Base-by-base conservation (phyloP, 2,888 invertebrate species). In the Orchesellides sinensis region DNA sequence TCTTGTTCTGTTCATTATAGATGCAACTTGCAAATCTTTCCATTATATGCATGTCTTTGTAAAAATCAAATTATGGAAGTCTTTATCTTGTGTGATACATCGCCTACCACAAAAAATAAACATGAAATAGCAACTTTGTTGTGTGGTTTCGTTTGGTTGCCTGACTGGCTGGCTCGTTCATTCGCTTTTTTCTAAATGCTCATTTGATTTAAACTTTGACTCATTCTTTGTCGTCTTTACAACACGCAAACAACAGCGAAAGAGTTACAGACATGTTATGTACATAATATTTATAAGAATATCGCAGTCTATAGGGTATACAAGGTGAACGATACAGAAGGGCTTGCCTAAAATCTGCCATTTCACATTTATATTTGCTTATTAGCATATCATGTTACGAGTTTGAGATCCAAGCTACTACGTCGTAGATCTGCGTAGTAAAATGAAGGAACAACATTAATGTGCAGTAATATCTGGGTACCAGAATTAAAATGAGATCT, bases 81-180 rank as follows among this genome's bases (percentile, higher is more conserved):
- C 45, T 23, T 52, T 21, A 12, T 35, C 19, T 52, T 8, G 52
- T 52, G 17, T 52, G 21, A 52, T 52, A 52, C 52, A 52, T 52
- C 12, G 52, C 52, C 52, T 40, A 49, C 21, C 49, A 19, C 17
- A 5, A 25, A 54, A 54, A 25, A 25, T 54, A 54, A n/a, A 47
- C 8, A n/a, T 14, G 10, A 47, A 54, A 54, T 54, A 54, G 23
- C 29, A 29, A 29, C 61, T 61, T 61, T 17, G 63, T 63, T 32
- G 63, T 68, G 23, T 47, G 27, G 12, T 49, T 63, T 56, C 29
- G 75, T 77, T 77, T 77, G 45, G 77, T 68, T 77, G 77, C 77
- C 77, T 77, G 68, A 68, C 56, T 77, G 77, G 77, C 77, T 77
- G 68, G 77, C 77, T 63, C n/a, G 63, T 12, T 32, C 68, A 49